These are phyloP conservation scores for Machimus rusticus DNA, from an alignment of 2,888 invertebrate species.

Conservation along the genomic window DNA sequence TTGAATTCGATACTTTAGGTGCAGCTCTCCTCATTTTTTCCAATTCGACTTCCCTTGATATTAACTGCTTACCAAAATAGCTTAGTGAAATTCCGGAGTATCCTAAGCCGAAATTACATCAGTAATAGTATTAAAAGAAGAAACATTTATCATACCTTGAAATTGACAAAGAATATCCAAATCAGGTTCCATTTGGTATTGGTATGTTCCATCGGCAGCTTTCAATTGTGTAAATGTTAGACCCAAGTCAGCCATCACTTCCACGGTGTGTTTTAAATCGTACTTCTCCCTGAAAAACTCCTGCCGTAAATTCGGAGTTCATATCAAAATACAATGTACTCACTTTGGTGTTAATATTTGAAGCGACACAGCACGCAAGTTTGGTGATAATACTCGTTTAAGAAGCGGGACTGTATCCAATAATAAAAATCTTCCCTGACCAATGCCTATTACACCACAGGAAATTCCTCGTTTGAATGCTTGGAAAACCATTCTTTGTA, in stretches of 20 bases:
- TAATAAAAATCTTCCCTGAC: conserved; percentile 64
- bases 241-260: conserved; percentile 89
- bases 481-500: conserved; percentile 66
- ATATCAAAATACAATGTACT: conserved; percentile 35
- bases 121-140: neutral
- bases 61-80: conserved; percentile 79
- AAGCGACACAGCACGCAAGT: conserved; percentile 72
- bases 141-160: conserved; percentile 52
- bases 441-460: conserved; percentile 57
- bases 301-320: neutral
- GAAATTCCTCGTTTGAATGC: conserved; percentile 72
- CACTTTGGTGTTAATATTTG: conserved; percentile 61
- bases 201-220: conserved; percentile 78
- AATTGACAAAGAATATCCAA: conserved; percentile 68
- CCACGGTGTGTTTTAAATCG: conserved; percentile 74
- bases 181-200: conserved; percentile 77
- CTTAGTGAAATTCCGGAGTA: conserved; percentile 54
- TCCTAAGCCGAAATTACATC: conserved; percentile 50
- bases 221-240: conserved; percentile 84
- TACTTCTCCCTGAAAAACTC: conserved; percentile 58
- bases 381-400: conserved; percentile 75
- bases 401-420: conserved; percentile 78
- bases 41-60: conserved; percentile 82
- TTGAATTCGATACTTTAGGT: conserved; percentile 53
- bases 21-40: conserved; percentile 74